Percentiles rank a stretch among this genome's conserved stretches.
Evolutionary conservation across 1,140 invertebrate genomes (phyloP).

Genomic region (Tribolium madens): DNA sequence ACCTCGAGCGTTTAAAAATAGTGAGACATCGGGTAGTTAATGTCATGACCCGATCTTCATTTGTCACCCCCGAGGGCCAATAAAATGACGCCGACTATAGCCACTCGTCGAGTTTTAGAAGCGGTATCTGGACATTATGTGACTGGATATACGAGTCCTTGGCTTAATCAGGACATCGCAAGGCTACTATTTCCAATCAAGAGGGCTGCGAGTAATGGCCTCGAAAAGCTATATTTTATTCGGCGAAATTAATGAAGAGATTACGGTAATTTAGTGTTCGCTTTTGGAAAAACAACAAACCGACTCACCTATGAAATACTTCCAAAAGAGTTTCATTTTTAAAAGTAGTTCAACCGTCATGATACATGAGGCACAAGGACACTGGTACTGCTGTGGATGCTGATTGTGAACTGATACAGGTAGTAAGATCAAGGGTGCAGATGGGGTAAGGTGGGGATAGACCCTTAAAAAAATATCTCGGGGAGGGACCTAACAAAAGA

Average conservation of each 20-base stretch:
- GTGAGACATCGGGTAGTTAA: slow-evolving; percentile 51
- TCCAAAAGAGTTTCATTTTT: slow-evolving; percentile 51
- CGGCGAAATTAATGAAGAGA: slow-evolving; percentile 46
- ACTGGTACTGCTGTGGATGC: slow-evolving; percentile 45
- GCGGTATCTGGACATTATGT: slow-evolving; percentile 54
- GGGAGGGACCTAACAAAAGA: slow-evolving; percentile 43
- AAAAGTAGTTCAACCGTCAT: slow-evolving; percentile 46
- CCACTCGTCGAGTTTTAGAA: slow-evolving; percentile 53
- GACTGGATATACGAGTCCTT: slow-evolving; percentile 51
- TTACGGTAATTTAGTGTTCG: slow-evolving; percentile 13
- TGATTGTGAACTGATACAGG: slow-evolving; percentile 55
- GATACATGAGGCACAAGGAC: not conserved
- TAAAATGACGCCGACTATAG: slow-evolving; percentile 58
- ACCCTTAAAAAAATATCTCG: slow-evolving; percentile 51
- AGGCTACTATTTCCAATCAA: slow-evolving; percentile 56
- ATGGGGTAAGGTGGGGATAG: slow-evolving; percentile 43
- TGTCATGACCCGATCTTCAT: slow-evolving; percentile 60
- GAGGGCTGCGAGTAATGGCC: slow-evolving; percentile 55
- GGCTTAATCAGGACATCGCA: slow-evolving; percentile 53
- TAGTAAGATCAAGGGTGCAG: slow-evolving; percentile 53
- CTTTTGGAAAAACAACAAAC: not conserved
- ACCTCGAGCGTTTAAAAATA: not conserved
- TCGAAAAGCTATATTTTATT: slow-evolving; percentile 38
- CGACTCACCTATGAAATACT: slow-evolving; percentile 48
- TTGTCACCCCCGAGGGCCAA: slow-evolving; percentile 59